phyloP scores from a whole-genome alignment of 2,113 vertebrate species.

The Seriola rivoliana region DNA sequence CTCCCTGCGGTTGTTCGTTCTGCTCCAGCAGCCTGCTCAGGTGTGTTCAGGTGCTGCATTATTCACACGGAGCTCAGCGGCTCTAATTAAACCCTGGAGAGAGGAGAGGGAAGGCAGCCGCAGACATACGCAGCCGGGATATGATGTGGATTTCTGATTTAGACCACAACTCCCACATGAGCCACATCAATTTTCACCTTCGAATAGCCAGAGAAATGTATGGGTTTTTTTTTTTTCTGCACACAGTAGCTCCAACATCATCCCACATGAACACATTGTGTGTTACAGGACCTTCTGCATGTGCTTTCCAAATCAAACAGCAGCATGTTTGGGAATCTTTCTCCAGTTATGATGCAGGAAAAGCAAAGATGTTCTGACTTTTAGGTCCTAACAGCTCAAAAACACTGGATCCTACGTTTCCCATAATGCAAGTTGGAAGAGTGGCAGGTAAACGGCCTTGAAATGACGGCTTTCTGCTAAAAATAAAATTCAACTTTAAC shows the following conservation, averaged over 20 bases:
- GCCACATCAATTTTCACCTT: constrained; percentile 23
- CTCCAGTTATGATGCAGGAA: no score
- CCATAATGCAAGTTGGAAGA: no score
- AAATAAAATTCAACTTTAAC: no score
- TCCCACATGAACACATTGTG: constrained; percentile 9
- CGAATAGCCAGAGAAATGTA: not conserved
- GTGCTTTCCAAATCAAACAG: not conserved
- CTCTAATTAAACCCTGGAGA: constrained; percentile 67
- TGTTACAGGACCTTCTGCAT: no score
- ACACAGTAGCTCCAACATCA: not conserved
- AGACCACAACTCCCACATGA: constrained; percentile 22
- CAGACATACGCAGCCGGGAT: constrained; percentile 2
- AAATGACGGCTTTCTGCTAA: no score
- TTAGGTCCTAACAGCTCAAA: no score
- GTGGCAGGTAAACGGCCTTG: no score
- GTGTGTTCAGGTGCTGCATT: constrained; percentile 57
- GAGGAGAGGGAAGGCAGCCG: not conserved
- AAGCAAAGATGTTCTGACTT: no score
- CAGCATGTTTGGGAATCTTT: not conserved
- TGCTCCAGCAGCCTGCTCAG: constrained; percentile 37
- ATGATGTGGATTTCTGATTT: constrained; percentile 40
- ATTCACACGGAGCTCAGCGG: constrained; percentile 46
- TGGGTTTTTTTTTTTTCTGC: not conserved
- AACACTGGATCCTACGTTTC: no score
- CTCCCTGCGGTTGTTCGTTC: constrained; percentile 8